Evolutionary conservation across 2,888 invertebrate genomes (phyloP).

Genomic region (Platycnemis pennipes): DNA sequence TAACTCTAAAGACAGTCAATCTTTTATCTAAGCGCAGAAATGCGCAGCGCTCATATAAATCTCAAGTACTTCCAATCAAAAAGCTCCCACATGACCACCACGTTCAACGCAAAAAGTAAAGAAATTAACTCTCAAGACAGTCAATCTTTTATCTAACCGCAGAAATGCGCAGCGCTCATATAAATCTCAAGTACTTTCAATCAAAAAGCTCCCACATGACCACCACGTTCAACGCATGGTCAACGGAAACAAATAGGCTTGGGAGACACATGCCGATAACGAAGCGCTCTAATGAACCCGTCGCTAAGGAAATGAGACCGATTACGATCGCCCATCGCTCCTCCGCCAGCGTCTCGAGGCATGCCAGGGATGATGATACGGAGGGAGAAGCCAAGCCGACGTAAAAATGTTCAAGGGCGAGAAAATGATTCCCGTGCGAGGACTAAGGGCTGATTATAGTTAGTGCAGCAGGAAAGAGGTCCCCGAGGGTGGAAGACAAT

Average conservation of each 20-base stretch:
- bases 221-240: no score
- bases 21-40: no score
- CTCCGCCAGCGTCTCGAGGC: background rate
- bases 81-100: no score
- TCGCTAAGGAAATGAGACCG: background rate
- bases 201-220: no score
- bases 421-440: background rate
- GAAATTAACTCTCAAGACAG: no score
- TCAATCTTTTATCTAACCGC: no score
- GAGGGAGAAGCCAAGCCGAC: background rate
- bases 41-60: no score
- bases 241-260: background rate
- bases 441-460: background rate
- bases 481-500: background rate
- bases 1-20: no score
- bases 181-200: no score
- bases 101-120: no score
- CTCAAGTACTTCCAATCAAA: no score
- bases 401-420: background rate
- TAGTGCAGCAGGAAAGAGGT: background rate
- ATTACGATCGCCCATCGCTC: background rate
- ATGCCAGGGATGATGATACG: background rate
- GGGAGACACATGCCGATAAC: background rate
- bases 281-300: background rate
- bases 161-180: no score